A percentile compares a stretch with the other conserved stretches of the same genome.
phyloP scores from a whole-genome alignment of 2,888 invertebrate species.

The Lasius fuliginosus region DNA sequence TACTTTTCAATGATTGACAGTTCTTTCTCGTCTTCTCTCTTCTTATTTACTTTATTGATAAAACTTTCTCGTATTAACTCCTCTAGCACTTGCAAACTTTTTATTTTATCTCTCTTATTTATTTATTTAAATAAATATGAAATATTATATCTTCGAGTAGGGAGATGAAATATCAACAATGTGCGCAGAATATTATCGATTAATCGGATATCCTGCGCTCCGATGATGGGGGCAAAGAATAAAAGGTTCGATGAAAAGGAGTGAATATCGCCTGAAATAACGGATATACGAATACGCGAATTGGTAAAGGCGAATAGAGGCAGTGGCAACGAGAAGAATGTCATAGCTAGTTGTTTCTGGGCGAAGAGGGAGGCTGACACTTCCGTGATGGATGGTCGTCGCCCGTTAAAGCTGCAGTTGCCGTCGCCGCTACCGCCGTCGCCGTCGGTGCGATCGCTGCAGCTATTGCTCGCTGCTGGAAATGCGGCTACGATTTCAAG shows the following conservation, averaged over 20 bases:
- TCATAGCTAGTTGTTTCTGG: slow-evolving; percentile 85
- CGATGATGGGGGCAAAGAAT: slow-evolving; percentile 17
- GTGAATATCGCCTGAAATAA: slow-evolving; percentile 58
- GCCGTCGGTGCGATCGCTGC: slow-evolving; percentile 69
- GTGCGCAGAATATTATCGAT: slow-evolving; percentile 1
- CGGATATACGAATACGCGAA: slow-evolving; percentile 72
- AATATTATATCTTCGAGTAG: not conserved
- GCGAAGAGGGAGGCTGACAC: slow-evolving; percentile 83
- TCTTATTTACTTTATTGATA: not conserved
- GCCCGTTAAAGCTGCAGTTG: slow-evolving; percentile 82
- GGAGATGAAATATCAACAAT: not conserved
- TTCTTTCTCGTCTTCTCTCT: not conserved
- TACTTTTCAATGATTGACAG: not conserved
- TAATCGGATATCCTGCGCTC: not conserved
- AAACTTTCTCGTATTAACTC: not conserved
- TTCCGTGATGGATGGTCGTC: slow-evolving; percentile 85
- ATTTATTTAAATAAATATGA: not conserved
- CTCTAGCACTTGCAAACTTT: not conserved
- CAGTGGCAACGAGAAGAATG: slow-evolving; percentile 84
- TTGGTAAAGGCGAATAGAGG: slow-evolving; percentile 78
- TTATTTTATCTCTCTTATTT: not conserved
- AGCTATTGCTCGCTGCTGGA: slow-evolving; percentile 74
- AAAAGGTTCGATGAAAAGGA: slow-evolving; percentile 46
- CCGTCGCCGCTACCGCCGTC: slow-evolving; percentile 67
- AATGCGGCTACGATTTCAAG: slow-evolving; percentile 60